phyloP scores from a whole-genome alignment of 1,140 invertebrate genomes.

The Palaemon carinicauda region DNA sequence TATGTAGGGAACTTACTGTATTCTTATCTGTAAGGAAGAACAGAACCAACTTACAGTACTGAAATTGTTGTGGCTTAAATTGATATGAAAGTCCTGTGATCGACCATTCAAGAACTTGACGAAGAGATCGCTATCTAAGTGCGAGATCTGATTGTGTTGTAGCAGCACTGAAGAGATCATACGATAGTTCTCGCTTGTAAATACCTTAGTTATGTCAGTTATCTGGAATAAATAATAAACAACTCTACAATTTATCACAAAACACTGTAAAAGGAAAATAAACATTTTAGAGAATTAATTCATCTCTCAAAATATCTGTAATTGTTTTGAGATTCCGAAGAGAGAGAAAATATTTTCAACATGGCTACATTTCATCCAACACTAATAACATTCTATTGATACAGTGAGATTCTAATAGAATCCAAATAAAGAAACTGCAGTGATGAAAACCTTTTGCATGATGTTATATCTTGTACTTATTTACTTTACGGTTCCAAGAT shows the following conservation, averaged over 20 bases:
- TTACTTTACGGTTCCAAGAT: no score
- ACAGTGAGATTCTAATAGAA: no score
- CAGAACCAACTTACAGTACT: slow-evolving; percentile 8
- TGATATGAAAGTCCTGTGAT: slow-evolving; percentile 21
- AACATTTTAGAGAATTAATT: neutral
- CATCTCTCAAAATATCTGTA: neutral
- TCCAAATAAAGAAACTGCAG: no score
- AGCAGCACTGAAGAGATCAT: slow-evolving; percentile 10
- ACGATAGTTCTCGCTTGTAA: slow-evolving; percentile 23
- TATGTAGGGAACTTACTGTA: no score
- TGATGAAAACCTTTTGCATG: no score
- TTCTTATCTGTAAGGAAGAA: neutral
- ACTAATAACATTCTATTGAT: no score
- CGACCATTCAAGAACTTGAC: slow-evolving; percentile 6
- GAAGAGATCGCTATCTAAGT: slow-evolving; percentile 29
- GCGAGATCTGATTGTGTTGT: slow-evolving; percentile 29
- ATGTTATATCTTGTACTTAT: no score
- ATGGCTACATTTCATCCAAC: no score
- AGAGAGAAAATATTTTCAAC: no score
- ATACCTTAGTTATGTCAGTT: slow-evolving; percentile 31
- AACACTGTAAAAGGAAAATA: no score
- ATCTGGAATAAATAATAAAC: neutral
- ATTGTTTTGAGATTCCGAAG: no score
- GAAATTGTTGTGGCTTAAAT: slow-evolving; percentile 25
- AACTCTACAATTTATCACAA: neutral